These are phyloP conservation scores for Melinopterus prodromus DNA, from an alignment of 2,888 invertebrate genomes.

Conservation along the genomic window DNA sequence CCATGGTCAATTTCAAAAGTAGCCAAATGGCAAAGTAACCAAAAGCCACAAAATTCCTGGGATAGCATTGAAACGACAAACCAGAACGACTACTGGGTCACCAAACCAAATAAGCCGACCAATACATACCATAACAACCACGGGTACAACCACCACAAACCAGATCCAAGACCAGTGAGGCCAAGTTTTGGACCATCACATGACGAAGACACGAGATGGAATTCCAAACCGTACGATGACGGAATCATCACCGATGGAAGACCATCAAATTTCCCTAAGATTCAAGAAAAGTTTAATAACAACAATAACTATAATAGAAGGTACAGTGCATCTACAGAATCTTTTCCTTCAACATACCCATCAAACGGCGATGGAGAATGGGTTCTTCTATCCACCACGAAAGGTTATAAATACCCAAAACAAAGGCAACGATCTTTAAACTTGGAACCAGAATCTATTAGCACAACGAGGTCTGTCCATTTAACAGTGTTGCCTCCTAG, in stretches of 20 bases:
- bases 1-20: slow-evolving; percentile 84
- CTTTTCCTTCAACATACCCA: slow-evolving; percentile 66
- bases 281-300: slow-evolving; percentile 14
- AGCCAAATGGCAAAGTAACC: slow-evolving; percentile 77
- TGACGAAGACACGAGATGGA: slow-evolving; percentile 13
- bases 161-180: slow-evolving; percentile 34
- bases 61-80: slow-evolving; percentile 57
- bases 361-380: slow-evolving; percentile 77
- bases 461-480: slow-evolving; percentile 55
- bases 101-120: slow-evolving; percentile 38
- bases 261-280: slow-evolving; percentile 48
- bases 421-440: slow-evolving; percentile 53
- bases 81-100: slow-evolving; percentile 21
- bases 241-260: slow-evolving; percentile 65
- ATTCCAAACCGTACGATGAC: background rate
- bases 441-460: slow-evolving; percentile 46
- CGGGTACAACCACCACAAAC: slow-evolving; percentile 39
- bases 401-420: slow-evolving; percentile 71
- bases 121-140: slow-evolving; percentile 38
- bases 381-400: slow-evolving; percentile 80
- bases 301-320: background rate
- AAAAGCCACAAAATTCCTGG: slow-evolving; percentile 58
- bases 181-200: slow-evolving; percentile 18
- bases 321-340: slow-evolving; percentile 41
- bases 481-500: slow-evolving; percentile 77